Evolutionary conservation across 2,888 invertebrate genomes (phyloP).

Genomic region (Tiliacea citrago): DNA sequence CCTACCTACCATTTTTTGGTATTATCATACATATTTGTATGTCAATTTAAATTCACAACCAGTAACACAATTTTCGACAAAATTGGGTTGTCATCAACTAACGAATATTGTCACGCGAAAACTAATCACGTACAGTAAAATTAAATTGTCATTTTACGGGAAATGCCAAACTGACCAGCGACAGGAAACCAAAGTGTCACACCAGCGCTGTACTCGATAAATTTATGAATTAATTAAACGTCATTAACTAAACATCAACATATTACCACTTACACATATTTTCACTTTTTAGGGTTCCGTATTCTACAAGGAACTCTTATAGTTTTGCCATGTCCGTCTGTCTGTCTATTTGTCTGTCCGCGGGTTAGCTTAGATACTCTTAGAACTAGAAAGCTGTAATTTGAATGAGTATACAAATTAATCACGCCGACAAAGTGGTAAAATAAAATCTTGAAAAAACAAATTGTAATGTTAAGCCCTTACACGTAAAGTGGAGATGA

Average conservation of each 20-base stretch:
- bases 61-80: constrained; percentile 38
- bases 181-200: constrained; percentile 59
- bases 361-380: no score
- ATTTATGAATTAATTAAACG: constrained; percentile 65
- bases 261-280: no score
- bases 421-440: no score
- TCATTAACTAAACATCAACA: constrained; percentile 53
- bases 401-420: no score
- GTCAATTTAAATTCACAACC: constrained; percentile 45
- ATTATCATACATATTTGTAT: constrained; percentile 22
- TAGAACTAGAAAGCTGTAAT: no score
- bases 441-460: no score
- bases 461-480: no score
- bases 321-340: no score
- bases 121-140: constrained; percentile 53
- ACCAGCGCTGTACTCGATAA: constrained; percentile 45
- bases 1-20: not conserved
- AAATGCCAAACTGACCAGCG: constrained; percentile 48
- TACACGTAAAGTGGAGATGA: no score
- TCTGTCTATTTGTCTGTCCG: no score
- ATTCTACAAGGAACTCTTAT: no score
- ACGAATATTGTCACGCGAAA: constrained; percentile 45
- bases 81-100: constrained; percentile 49
- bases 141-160: constrained; percentile 58
- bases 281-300: no score